Conservation (phyloP, 2,113 vertebrate species). For the Struthio camelus region DNA sequence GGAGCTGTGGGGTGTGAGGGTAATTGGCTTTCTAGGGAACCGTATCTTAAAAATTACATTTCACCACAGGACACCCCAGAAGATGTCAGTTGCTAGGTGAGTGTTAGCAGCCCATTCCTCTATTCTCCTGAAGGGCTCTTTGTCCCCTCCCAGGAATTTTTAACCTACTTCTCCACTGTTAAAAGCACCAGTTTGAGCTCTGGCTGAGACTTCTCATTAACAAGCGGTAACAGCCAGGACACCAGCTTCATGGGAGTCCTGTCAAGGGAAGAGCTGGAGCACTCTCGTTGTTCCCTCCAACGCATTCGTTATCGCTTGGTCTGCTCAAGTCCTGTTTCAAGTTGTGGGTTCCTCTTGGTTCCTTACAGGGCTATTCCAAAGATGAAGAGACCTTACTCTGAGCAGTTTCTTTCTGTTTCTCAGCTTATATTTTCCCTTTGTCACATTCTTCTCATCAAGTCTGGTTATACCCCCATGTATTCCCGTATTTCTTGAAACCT, state of each 20-base stretch:
- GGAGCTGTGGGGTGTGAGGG: neutral
- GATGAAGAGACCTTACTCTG: neutral
- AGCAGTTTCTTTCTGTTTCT: neutral
- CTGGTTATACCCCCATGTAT: neutral
- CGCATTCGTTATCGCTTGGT: neutral
- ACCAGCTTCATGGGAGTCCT: neutral
- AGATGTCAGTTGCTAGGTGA: neutral
- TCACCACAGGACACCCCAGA: neutral
- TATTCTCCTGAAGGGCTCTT: neutral
- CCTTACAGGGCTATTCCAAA: neutral
- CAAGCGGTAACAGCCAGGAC: neutral
- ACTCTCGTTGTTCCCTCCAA: neutral
- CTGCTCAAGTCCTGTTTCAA: conserved; percentile 2
- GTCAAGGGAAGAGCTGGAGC: neutral
- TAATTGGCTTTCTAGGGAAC: neutral
- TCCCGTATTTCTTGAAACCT: neutral
- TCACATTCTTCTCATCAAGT: neutral
- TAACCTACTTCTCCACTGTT: neutral
- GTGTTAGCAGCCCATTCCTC: neutral
- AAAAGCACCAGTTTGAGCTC: neutral
- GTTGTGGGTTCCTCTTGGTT: neutral
- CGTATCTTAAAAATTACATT: neutral
- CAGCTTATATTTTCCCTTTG: neutral
- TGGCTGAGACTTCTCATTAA: neutral
- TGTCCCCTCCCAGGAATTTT: neutral